A percentile compares a stretch with the other conserved stretches of the same genome.
phyloP scores from a whole-genome alignment of 2,888 invertebrate genomes.

The Agonopterix arenella region DNA sequence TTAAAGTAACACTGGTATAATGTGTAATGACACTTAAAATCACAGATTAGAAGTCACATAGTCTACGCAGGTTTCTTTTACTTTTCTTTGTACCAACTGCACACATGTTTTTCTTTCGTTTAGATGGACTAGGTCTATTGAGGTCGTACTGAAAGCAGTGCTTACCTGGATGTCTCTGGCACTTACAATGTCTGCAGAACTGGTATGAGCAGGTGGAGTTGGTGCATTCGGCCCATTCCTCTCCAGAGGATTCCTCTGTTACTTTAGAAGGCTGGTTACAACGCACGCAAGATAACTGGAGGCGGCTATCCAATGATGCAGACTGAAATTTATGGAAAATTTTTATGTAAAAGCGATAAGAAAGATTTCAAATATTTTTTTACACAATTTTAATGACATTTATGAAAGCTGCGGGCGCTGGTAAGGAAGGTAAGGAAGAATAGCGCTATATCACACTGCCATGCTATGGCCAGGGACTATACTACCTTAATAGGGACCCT shows the following conservation, averaged over 20 bases:
- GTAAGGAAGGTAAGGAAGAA: too few relatives aligned
- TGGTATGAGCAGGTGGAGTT: constrained; percentile 63
- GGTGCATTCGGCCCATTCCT: constrained; percentile 75
- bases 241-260: constrained; percentile 53
- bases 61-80: constrained; percentile 58
- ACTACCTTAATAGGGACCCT: too few relatives aligned
- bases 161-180: constrained; percentile 56
- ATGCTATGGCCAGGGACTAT: too few relatives aligned
- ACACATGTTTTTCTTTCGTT: constrained; percentile 54
- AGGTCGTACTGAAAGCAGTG: constrained; percentile 58
- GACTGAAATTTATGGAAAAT: constrained; percentile 36
- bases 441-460: too few relatives aligned
- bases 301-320: constrained; percentile 51
- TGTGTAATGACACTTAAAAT: constrained; percentile 19
- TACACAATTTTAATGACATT: too few relatives aligned
- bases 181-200: constrained; percentile 70
- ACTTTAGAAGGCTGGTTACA: constrained; percentile 66
- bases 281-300: constrained; percentile 55
- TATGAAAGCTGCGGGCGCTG: too few relatives aligned
- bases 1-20: constrained; percentile 34
- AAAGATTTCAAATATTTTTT: too few relatives aligned
- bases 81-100: constrained; percentile 60
- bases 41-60: constrained; percentile 31
- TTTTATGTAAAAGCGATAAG: too few relatives aligned
- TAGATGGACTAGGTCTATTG: constrained; percentile 68